Evolutionary conservation across 2,113 vertebrate genomes (phyloP), one percentile per base, ranked within the genome.

Genomic region (Daboia siamensis): DNA sequence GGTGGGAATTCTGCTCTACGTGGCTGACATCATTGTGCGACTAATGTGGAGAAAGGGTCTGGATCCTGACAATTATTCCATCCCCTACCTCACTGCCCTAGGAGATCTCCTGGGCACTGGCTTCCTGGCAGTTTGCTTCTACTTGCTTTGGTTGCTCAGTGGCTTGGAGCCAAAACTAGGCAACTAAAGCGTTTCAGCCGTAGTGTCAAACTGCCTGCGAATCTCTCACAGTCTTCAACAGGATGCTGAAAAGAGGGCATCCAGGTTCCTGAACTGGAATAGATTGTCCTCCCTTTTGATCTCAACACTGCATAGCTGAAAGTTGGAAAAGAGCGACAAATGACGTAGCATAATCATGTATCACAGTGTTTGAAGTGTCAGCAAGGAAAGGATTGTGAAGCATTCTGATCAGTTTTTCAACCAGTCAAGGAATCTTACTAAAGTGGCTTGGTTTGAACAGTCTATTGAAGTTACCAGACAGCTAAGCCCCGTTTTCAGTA

Each of bases 1-100:
- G 99, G 99, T 99, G 95, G 92, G 97, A 7, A 97, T 99, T 95
- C 98, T 99, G 74, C 98, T 99, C 46, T 99, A 99, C 0, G 44
- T 98, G n/a, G 98, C 99, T 0, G 99, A 99, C 94, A 96, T 99
- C 90, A 97, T 98, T 1, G 98, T 99, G 74, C 98, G 98, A 33
- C 93, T 98, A 93, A 98, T 98, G 94, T 99, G 99, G 99, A 97
- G 98, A 94, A 97, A 97, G 92, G 97, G 98, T 1, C 96, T 99
- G 97, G 99, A 99, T 93, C 99, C 99, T 0, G 99, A 99, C 93
- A 99, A 98, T 93, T 99, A 98, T 97, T 99, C 99, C 93, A 99
- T 99, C 97, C 99, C 99, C 4, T 99, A 99, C 98, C 98, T 99
- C 97, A 99, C 99, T 0, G 99, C 99, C 5, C 96, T 99, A 69